These are phyloP conservation scores for Sebastes steindachneri DNA, from an alignment of 2,797 vertebrate genomes.

Conservation along the genomic window DNA sequence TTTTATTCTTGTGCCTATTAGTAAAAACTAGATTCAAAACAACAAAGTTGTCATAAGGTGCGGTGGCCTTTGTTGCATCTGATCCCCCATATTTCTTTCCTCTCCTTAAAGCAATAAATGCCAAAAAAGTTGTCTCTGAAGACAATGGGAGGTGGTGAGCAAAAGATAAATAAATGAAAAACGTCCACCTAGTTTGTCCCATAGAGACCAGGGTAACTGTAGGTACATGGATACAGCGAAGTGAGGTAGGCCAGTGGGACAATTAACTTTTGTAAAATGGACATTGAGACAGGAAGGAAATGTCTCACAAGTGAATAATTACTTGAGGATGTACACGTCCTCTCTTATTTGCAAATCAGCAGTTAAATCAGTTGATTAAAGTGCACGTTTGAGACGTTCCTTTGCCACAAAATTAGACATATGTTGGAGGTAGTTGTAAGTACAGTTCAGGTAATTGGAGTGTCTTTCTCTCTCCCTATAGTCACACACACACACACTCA, in stretches of 20 bases:
- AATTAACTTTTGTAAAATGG: not conserved
- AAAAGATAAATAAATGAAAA: not conserved
- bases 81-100: not conserved
- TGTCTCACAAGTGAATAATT: not conserved
- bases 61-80: not conserved
- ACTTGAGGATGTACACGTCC: not conserved
- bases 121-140: not conserved
- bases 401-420: constrained; percentile 1
- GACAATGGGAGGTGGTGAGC: not conserved
- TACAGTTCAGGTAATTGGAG: constrained; percentile 17
- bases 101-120: not conserved
- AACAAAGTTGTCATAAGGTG: not conserved
- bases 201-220: not conserved
- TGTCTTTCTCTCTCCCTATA: not conserved
- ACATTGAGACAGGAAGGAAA: not conserved
- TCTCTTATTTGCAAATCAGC: constrained; percentile 6
- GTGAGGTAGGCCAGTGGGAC: not conserved
- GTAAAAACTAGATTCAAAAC: not conserved
- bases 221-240: not conserved
- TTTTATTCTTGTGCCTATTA: not conserved
- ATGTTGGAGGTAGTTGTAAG: constrained; percentile 1
- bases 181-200: not conserved
- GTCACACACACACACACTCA: not conserved
- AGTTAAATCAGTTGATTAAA: not conserved
- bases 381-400: not conserved